These are phyloP conservation scores for Eublepharis macularius DNA, from an alignment of 2,113 vertebrate genomes.

Conservation along the genomic window DNA sequence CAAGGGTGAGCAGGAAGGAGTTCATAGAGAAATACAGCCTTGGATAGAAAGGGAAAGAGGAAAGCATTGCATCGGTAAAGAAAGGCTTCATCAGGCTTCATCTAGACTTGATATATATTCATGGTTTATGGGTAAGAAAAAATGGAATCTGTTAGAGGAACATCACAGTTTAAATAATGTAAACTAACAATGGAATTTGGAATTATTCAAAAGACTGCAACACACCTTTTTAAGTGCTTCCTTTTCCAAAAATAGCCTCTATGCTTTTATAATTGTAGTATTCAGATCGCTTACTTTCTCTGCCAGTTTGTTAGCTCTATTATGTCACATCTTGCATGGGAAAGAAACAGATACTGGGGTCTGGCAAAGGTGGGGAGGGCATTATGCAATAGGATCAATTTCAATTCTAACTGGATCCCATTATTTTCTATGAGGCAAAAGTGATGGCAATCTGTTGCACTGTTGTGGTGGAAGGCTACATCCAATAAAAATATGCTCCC, in stretches of 20 bases:
- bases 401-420: neutral
- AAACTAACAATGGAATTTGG: conserved; percentile 69
- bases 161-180: conserved; percentile 61
- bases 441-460: neutral
- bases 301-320: neutral
- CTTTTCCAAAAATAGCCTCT: conserved; percentile 3
- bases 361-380: neutral
- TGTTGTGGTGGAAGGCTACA: neutral
- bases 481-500: no score
- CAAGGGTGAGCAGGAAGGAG: conserved; percentile 54
- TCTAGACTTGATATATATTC: conserved; percentile 57
- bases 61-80: conserved; percentile 49
- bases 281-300: no score
- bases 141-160: conserved; percentile 66
- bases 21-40: conserved; percentile 51
- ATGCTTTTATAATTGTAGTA: no score
- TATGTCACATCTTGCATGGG: neutral
- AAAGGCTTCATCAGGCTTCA: conserved; percentile 55
- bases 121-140: conserved; percentile 58
- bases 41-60: conserved; percentile 33
- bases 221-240: conserved; percentile 16
- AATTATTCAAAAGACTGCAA: conserved; percentile 53
- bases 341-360: neutral
- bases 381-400: neutral
- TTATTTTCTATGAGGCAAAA: neutral